A percentile compares a stretch with the other conserved stretches of the same genome.
These are phyloP conservation scores for Motacilla alba DNA, from an alignment of 2,113 vertebrate species.

Conservation along the genomic window DNA sequence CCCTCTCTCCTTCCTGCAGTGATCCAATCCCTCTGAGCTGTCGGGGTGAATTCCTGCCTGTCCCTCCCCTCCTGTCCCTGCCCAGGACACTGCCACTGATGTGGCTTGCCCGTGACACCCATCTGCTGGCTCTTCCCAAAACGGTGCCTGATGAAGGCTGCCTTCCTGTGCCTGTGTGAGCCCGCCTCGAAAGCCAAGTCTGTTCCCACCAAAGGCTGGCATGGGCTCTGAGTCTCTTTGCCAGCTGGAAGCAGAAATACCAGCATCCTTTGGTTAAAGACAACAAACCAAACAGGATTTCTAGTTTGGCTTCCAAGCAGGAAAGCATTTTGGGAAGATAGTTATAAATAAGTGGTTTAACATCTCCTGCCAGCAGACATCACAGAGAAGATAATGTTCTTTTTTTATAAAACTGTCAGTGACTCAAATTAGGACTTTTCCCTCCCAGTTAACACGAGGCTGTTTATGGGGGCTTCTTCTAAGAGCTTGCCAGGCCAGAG, in stretches of 20 bases:
- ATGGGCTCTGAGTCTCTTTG: not conserved
- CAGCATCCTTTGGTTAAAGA: conserved; percentile 57
- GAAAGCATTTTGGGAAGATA: conserved; percentile 41
- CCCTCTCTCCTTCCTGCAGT: not conserved
- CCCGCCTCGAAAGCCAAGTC: conserved; percentile 20
- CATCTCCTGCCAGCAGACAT: conserved; percentile 60
- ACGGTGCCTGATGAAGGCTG: not conserved
- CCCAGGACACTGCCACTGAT: not conserved
- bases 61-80: not conserved
- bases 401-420: conserved; percentile 20
- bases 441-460: not conserved
- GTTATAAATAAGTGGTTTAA: conserved; percentile 61
- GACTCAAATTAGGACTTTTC: conserved; percentile 13
- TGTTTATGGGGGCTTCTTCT: not conserved
- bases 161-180: not conserved
- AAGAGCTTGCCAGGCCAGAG: not conserved
- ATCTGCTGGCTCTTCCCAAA: not conserved
- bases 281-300: conserved; percentile 65
- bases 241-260: conserved; percentile 58
- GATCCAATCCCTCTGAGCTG: accelerated
- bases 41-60: not conserved
- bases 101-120: not conserved
- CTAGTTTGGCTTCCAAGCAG: conserved; percentile 45
- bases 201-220: conserved; percentile 44
- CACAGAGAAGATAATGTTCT: conserved; percentile 40